phyloP scores from a whole-genome alignment of 2,797 vertebrate species.

The Eutrigla gurnardus region DNA sequence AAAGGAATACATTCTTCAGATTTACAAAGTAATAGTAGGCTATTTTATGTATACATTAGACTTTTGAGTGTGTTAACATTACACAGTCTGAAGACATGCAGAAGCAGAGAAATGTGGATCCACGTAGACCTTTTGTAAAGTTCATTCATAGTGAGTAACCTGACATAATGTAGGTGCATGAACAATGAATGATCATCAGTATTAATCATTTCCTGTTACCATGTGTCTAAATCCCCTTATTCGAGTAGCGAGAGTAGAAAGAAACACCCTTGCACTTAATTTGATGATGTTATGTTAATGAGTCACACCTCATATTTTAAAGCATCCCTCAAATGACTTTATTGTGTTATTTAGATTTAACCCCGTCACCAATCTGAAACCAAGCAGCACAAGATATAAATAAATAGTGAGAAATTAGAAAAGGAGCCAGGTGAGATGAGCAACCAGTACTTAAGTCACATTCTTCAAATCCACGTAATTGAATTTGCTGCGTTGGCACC shows the following conservation, averaged over 20 bases:
- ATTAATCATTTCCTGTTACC: not conserved
- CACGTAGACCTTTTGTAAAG: not conserved
- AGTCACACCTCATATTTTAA: not conserved
- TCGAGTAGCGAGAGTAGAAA: not conserved
- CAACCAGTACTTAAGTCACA: not conserved
- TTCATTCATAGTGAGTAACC: not conserved
- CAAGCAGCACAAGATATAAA: not conserved
- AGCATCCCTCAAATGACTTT: not conserved
- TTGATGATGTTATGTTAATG: constrained; percentile 10
- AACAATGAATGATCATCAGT: not conserved
- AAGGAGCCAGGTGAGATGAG: not conserved
- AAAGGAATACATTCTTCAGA: not conserved
- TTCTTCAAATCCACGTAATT: not conserved
- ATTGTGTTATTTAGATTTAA: not conserved
- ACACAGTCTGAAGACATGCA: not conserved
- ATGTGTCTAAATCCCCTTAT: not conserved
- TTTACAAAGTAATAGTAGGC: not conserved
- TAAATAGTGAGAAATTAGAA: not conserved
- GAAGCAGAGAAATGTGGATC: not conserved
- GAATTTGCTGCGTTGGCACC: not conserved
- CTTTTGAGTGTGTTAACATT: not conserved
- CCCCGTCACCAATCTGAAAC: not conserved
- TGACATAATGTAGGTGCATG: not conserved
- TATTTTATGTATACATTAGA: not conserved
- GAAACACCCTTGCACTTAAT: not conserved